Conservation (phyloP, 2,888 invertebrate genomes). For the Athripsodes cinereus region DNA sequence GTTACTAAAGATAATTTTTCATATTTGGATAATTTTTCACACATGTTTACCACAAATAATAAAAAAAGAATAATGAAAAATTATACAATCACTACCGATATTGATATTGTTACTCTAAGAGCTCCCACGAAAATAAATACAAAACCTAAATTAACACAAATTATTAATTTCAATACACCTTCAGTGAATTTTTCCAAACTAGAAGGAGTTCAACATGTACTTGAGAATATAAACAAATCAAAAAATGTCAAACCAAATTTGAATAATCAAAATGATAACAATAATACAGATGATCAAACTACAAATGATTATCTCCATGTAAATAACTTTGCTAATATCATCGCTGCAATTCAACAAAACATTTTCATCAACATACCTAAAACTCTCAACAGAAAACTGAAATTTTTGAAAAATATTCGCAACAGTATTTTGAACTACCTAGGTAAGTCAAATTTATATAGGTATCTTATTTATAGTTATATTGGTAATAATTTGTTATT, state of each 20-base stretch:
- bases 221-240: background rate
- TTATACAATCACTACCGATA: background rate
- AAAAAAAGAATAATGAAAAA: background rate
- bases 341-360: slow-evolving; percentile 41
- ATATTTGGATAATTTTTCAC: background rate
- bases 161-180: background rate
- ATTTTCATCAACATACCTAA: slow-evolving; percentile 40
- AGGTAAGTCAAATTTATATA: slow-evolving; percentile 44
- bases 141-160: background rate
- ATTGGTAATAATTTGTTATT: no score
- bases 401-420: slow-evolving; percentile 52
- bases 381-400: slow-evolving; percentile 50
- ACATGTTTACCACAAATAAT: background rate
- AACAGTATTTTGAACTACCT: slow-evolving; percentile 58
- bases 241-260: background rate
- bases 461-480: no score
- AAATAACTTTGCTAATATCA: slow-evolving; percentile 31
- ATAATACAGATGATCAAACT: background rate
- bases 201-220: no score
- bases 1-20: background rate
- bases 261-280: background rate
- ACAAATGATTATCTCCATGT: background rate
- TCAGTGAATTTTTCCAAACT: no score
- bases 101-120: background rate
- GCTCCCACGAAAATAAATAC: background rate